phyloP scores from a whole-genome alignment of 2,888 invertebrate genomes.

The Agonum fuliginosum region DNA sequence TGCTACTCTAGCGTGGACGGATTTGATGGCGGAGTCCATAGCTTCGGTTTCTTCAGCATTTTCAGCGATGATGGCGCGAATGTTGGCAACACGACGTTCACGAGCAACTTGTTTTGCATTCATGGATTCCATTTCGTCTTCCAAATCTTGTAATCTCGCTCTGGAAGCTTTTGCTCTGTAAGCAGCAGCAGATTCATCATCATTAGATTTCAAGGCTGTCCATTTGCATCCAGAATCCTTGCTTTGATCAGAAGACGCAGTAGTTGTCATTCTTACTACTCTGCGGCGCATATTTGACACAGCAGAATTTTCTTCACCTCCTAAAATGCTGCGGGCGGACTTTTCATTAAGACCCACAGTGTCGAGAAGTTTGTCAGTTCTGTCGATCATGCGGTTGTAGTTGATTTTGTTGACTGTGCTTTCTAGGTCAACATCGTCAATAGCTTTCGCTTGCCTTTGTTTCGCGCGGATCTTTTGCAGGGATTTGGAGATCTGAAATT shows the following conservation, averaged over 20 bases:
- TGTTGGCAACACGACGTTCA: conserved; percentile 82
- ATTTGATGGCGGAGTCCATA: conserved; percentile 62
- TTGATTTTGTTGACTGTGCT: conserved; percentile 76
- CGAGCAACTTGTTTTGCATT: conserved; percentile 81
- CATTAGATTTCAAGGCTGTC: conserved; percentile 75
- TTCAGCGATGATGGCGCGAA: conserved; percentile 82
- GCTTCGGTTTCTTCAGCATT: conserved; percentile 73
- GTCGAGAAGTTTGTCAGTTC: conserved; percentile 80
- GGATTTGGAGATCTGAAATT: conserved; percentile 76
- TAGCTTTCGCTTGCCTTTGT: conserved; percentile 75
- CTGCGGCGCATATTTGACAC: conserved; percentile 71
- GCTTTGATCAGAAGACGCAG: conserved; percentile 60
- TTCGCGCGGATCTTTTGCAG: conserved; percentile 77
- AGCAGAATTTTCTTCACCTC: conserved; percentile 69
- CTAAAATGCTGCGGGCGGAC: conserved; percentile 72
- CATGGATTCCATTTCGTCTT: conserved; percentile 84
- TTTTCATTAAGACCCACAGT: conserved; percentile 78
- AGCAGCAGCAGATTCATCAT: conserved; percentile 77
- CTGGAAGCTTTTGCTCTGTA: conserved; percentile 80
- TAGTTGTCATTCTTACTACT: conserved; percentile 68
- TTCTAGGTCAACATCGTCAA: conserved; percentile 80
- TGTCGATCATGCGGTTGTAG: conserved; percentile 75
- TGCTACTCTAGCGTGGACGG: conserved; percentile 48
- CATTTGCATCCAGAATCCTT: conserved; percentile 77
- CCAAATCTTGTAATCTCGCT: conserved; percentile 82